Evolutionary conservation across 2,797 vertebrate genomes (phyloP).

Genomic region (Champsocephalus gunnari): DNA sequence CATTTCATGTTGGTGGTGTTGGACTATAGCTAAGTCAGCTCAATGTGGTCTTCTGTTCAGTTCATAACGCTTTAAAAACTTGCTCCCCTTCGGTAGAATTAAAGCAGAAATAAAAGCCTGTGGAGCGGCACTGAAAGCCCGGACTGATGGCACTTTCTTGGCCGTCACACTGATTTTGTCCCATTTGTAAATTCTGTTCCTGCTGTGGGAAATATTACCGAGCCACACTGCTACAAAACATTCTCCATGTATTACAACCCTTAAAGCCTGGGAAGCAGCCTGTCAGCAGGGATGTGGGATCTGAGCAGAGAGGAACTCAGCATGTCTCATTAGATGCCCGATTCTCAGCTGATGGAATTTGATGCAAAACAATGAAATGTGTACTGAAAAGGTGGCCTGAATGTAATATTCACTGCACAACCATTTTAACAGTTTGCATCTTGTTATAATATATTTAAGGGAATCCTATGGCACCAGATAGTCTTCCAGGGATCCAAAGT

Average conservation of each 20-base stretch:
- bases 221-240: conserved; percentile 23
- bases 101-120: conserved; percentile 16
- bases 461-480: too few species aligned
- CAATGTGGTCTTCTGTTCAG: neutral
- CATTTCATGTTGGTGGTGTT: neutral
- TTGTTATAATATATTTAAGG: neutral
- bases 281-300: conserved; percentile 48
- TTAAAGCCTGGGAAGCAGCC: conserved; percentile 25
- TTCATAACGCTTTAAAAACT: conserved; percentile 28
- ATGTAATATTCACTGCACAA: neutral
- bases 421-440: neutral
- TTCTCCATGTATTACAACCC: conserved; percentile 14
- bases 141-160: conserved; percentile 43
- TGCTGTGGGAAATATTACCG: conserved; percentile 54
- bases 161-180: conserved; percentile 57
- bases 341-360: conserved; percentile 26
- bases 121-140: conserved; percentile 26
- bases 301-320: conserved; percentile 51
- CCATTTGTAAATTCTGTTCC: conserved; percentile 60
- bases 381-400: neutral
- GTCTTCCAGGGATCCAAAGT: too few species aligned
- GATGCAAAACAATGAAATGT: conserved; percentile 19
- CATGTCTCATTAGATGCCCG: conserved; percentile 56
- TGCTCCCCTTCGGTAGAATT: conserved; percentile 28
- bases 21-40: neutral